Evolutionary conservation across 2,888 invertebrate species (phyloP), one percentile per base, ranked within the genome.

Genomic region (Lithodes maja): DNA sequence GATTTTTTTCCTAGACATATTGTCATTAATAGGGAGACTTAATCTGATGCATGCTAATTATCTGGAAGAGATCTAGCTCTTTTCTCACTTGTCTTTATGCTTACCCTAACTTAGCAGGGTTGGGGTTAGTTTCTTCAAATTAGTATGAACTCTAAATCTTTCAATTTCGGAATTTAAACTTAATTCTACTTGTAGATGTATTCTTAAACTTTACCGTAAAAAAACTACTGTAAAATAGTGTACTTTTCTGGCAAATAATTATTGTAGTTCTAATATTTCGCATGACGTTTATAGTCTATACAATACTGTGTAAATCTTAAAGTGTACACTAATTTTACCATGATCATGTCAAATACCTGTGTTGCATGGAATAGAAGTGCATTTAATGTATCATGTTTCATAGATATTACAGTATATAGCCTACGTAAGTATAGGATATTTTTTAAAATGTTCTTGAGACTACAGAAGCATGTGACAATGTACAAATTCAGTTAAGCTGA

Each of bases 31-130:
- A 52, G 71, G 71, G 71, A 71, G 71, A 71, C 71, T 71, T 33
- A 71, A 71, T 71, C 71, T 71, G 71, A 71, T 71, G 71, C 71
- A 71, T 71, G 71, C 71, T 71, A 71, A 17, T 71, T 71, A 71
- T 17, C 17, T 71, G 71, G 17, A 71, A 12, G n/a, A 71, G 12
- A 71, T n/a, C 15, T 71, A 71, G 71, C 71, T 71, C 71, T 71
- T 71, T 71, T 71, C 17, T 5, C n/a, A 71, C n/a, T 33, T 2
- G n/a, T n/a, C 71, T 71, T 71, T n/a, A 71, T 71, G 71, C 71
- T 71, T 71, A 71, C 71, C 71, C 71, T 71, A 71, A 17, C 17
- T 71, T 12, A n/a, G n/a, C 17, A 71, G 71, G 71, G 71, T 71
- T 71, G 71, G 71, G 71, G 71, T 71, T 17, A n/a, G 1, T 71